phyloP scores from a whole-genome alignment of 2,888 invertebrate genomes.

The Ariolimax columbianus region DNA sequence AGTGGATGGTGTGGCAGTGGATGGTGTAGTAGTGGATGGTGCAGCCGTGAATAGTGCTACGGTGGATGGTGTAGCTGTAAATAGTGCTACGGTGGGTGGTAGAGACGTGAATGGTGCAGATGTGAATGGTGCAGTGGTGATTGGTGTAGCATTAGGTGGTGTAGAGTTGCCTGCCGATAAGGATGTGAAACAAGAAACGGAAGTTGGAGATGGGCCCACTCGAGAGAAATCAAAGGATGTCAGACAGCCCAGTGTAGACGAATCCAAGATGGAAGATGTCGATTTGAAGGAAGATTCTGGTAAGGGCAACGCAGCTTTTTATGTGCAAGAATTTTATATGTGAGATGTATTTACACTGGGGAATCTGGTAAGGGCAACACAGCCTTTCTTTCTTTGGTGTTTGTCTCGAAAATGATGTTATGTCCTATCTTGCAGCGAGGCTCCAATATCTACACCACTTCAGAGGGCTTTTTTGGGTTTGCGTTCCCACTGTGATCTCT shows the following conservation, averaged over 20 bases:
- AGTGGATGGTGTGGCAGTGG: neutral
- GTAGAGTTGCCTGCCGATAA: neutral
- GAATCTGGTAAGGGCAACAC: too few species aligned
- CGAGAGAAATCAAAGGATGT: neutral
- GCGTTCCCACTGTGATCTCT: too few species aligned
- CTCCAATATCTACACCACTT: too few species aligned
- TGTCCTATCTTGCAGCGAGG: too few species aligned
- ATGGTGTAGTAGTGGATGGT: too few species aligned
- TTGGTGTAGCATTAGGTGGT: neutral
- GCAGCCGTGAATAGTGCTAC: neutral
- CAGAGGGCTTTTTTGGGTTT: too few species aligned
- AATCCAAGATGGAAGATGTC: constrained; percentile 49
- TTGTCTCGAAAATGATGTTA: too few species aligned
- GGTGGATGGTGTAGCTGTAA: neutral
- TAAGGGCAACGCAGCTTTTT: neutral
- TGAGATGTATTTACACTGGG: too few species aligned
- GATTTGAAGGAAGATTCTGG: constrained; percentile 46
- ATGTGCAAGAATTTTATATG: too few species aligned
- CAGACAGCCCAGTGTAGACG: constrained; percentile 17
- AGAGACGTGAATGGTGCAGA: neutral
- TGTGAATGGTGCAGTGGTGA: neutral
- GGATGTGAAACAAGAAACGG: constrained; percentile 30
- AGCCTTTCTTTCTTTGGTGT: too few species aligned
- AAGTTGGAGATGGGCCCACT: constrained; percentile 12
- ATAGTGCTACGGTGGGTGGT: too few species aligned